These are phyloP conservation scores for Trematomus loennbergii DNA, from an alignment of 2,113 vertebrate species.

Conservation along the genomic window DNA sequence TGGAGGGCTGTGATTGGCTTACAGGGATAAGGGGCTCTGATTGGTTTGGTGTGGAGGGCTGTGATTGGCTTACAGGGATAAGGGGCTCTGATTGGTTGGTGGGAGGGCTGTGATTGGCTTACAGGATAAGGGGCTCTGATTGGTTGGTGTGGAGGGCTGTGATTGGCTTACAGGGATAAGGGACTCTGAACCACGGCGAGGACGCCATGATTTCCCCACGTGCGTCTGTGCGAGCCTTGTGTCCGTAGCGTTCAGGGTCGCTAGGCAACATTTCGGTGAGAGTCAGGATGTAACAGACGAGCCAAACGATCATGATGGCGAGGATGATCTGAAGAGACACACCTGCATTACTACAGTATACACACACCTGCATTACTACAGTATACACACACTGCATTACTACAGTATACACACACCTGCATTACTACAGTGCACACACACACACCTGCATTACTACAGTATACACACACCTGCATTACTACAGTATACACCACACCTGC, in stretches of 20 bases:
- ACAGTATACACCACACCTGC: no score
- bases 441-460: no score
- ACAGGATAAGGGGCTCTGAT: conserved; percentile 88
- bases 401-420: no score
- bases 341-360: conserved; percentile 66
- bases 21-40: conserved; percentile 89
- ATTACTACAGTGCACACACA: no score
- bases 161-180: conserved; percentile 93
- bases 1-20: conserved; percentile 63
- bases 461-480: no score
- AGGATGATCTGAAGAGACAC: conserved; percentile 90
- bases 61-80: conserved; percentile 91
- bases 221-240: conserved; percentile 93
- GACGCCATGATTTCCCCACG: conserved; percentile 90
- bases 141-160: no score
- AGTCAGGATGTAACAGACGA: conserved; percentile 95
- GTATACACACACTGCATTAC: no score
- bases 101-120: conserved; percentile 66
- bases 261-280: conserved; percentile 86
- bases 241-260: conserved; percentile 85
- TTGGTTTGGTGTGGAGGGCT: no score
- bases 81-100: conserved; percentile 83
- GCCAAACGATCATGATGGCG: conserved; percentile 94
- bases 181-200: conserved; percentile 93
- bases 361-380: no score